phyloP scores from a whole-genome alignment of 2,888 invertebrate species.

The Pimpla rufipes region DNA sequence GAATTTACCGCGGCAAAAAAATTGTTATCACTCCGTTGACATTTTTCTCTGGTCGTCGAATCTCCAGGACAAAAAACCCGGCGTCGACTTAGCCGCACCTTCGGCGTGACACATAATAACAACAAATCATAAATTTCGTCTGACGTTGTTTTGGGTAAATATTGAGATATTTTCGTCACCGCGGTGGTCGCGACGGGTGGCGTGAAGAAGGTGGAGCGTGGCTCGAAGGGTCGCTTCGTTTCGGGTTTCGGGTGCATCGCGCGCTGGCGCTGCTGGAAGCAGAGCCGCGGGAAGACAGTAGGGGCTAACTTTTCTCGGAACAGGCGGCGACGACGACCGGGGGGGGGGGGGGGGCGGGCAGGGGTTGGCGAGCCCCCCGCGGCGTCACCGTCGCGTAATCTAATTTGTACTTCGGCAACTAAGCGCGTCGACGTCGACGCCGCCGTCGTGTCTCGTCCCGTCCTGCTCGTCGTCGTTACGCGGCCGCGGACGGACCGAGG shows the following conservation, averaged over 20 bases:
- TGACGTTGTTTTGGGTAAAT: constrained; percentile 79
- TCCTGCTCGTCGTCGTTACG: background rate
- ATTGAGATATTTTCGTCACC: constrained; percentile 80
- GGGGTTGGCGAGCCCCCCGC: constrained; percentile 77
- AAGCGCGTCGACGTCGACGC: constrained; percentile 71
- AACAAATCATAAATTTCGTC: constrained; percentile 73
- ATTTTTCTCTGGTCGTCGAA: too few relatives aligned
- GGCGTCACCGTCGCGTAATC: constrained; percentile 81
- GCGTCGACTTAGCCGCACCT: constrained; percentile 37
- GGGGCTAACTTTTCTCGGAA: constrained; percentile 81
- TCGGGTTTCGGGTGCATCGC: constrained; percentile 15
- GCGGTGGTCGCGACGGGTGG: constrained; percentile 72
- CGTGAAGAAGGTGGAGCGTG: constrained; percentile 55
- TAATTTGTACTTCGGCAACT: constrained; percentile 82
- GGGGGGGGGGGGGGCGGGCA: constrained; percentile 48
- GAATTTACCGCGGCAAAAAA: too few relatives aligned
- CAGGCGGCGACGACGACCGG: constrained; percentile 52
- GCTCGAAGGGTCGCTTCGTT: constrained; percentile 47
- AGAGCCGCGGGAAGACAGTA: constrained; percentile 64
- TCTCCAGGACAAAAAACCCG: constrained; percentile 23
- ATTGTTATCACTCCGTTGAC: too few relatives aligned
- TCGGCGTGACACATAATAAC: constrained; percentile 55
- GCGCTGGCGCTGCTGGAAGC: constrained; percentile 46
- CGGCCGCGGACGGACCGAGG: constrained; percentile 1
- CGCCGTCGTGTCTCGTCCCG: constrained; percentile 29